These are phyloP conservation scores for Troilus luridus DNA, from an alignment of 2,888 invertebrate genomes.

Conservation along the genomic window DNA sequence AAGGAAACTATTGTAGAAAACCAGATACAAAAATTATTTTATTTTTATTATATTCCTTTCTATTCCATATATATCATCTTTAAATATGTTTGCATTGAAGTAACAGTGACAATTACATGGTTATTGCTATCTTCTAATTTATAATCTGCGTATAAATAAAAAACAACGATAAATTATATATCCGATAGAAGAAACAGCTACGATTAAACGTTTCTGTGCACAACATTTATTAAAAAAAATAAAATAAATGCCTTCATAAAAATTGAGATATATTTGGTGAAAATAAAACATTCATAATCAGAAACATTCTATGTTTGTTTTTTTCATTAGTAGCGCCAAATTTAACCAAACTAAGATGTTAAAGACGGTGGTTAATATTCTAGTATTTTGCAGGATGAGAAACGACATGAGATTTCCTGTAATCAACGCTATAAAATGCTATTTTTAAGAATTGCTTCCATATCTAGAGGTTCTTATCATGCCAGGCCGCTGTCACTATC, in stretches of 20 bases:
- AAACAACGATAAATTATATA: too few species aligned
- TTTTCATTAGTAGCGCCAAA: background rate
- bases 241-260: background rate
- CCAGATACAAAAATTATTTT: too few species aligned
- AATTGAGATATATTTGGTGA: background rate
- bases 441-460: conserved; percentile 27
- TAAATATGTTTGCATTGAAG: too few species aligned
- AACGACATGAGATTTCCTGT: background rate
- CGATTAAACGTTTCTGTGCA: too few species aligned
- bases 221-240: too few species aligned
- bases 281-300: background rate
- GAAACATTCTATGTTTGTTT: background rate
- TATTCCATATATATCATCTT: too few species aligned
- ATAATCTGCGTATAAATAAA: too few species aligned
- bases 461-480: conserved; percentile 4
- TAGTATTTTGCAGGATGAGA: background rate
- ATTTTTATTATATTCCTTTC: too few species aligned
- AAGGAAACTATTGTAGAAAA: too few species aligned
- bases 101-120: too few species aligned
- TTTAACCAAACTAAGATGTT: background rate
- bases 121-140: too few species aligned
- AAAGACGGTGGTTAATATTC: background rate
- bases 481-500: background rate
- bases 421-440: conserved; percentile 10
- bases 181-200: too few species aligned